Conservation (phyloP, 2,113 vertebrate genomes). For the Mixornis gularis region DNA sequence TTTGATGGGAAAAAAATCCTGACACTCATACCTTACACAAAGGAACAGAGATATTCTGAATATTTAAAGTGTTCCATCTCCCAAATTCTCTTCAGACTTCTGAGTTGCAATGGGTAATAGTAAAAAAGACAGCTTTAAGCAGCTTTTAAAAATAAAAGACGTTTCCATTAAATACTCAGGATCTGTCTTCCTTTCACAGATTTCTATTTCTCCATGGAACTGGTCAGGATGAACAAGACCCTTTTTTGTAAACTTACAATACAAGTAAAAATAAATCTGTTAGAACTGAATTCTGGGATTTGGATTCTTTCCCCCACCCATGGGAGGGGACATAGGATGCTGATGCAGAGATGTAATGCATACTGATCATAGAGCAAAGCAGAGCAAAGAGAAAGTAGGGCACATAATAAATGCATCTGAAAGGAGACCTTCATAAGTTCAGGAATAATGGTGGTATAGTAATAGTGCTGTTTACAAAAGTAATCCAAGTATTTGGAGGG, state of each 20-base stretch:
- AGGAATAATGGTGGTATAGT: background rate
- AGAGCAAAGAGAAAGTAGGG: slow-evolving; percentile 13
- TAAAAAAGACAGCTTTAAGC: background rate
- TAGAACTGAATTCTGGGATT: background rate
- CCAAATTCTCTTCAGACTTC: background rate
- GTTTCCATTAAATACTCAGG: background rate
- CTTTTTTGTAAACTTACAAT: background rate
- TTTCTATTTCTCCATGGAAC: background rate
- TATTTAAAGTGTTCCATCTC: background rate
- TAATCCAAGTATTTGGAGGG: background rate
- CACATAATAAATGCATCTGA: background rate
- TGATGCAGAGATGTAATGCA: background rate
- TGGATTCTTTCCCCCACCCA: background rate
- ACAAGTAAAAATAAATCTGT: slow-evolving; percentile 1
- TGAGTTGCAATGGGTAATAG: background rate
- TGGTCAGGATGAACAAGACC: background rate
- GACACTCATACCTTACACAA: background rate
- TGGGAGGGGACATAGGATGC: background rate
- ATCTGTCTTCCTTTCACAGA: background rate
- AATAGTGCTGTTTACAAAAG: background rate
- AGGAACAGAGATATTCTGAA: background rate
- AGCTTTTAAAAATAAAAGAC: background rate
- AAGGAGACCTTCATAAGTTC: background rate
- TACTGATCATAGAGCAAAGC: background rate
- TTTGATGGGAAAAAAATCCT: background rate